Conservation (phyloP, 1,140 invertebrate genomes). For the Limonius californicus region DNA sequence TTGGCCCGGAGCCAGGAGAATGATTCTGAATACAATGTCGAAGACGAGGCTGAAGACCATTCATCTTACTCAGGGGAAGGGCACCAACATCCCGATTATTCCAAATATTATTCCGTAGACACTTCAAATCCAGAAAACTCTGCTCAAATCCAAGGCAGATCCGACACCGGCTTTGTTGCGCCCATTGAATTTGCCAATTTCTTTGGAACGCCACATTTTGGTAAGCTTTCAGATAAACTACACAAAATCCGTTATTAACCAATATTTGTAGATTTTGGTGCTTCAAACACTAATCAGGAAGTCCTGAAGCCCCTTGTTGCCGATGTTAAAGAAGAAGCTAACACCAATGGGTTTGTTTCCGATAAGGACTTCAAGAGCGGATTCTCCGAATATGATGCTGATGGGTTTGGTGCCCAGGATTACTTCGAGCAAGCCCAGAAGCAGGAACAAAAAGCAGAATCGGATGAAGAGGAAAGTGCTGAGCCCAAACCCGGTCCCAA, state of each 20-base stretch:
- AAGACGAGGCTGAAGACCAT: constrained; percentile 10
- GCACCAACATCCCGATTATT: constrained; percentile 15
- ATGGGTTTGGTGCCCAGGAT: not conserved
- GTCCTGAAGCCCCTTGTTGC: not conserved
- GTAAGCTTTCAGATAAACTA: not conserved
- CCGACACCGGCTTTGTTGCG: constrained; percentile 12
- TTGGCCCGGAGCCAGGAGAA: constrained; percentile 8
- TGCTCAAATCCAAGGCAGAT: not conserved
- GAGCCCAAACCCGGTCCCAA: not conserved
- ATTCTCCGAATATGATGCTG: not conserved
- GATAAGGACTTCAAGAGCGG: not conserved
- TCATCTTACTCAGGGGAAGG: not conserved
- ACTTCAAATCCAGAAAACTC: not conserved
- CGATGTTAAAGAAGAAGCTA: not conserved
- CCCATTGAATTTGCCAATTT: constrained; percentile 12
- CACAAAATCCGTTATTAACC: not conserved
- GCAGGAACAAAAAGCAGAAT: not conserved
- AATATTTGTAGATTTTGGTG: not conserved
- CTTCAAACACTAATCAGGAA: not conserved
- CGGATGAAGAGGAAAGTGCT: not conserved
- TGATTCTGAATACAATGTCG: constrained; percentile 15
- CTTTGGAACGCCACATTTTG: constrained; percentile 7
- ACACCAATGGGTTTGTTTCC: not conserved
- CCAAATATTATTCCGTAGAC: too few species aligned
- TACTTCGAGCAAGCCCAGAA: constrained; percentile 8